Evolutionary conservation across 1,140 invertebrate species (phyloP).

Genomic region (Cheumatopsyche charites): DNA sequence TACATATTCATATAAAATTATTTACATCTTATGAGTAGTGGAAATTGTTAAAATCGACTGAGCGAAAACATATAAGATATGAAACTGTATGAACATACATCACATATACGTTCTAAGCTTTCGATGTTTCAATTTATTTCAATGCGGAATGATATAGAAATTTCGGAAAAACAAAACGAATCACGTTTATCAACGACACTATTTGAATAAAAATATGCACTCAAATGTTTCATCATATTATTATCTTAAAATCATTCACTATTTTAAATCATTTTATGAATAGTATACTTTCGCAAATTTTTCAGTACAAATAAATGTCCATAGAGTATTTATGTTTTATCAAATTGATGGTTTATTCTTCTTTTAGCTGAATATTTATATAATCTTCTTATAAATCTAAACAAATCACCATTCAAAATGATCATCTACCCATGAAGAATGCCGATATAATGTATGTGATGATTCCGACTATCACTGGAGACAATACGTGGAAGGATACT

Average conservation of each 20-base stretch:
- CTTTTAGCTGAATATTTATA: slow-evolving; percentile 18
- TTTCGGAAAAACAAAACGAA: neutral
- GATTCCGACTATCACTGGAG: slow-evolving; percentile 55
- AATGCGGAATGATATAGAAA: neutral
- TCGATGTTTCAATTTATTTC: slow-evolving; percentile 15
- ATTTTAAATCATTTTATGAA: slow-evolving; percentile 24
- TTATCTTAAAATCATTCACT: slow-evolving; percentile 11
- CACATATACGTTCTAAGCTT: slow-evolving; percentile 7
- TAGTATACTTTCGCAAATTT: slow-evolving; percentile 46
- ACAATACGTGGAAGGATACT: slow-evolving; percentile 55
- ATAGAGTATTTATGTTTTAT: slow-evolving; percentile 36
- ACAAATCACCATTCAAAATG: slow-evolving; percentile 51
- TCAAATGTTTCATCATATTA: neutral
- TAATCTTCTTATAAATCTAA: slow-evolving; percentile 16
- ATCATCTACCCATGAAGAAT: slow-evolving; percentile 58
- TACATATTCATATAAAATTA: slow-evolving; percentile 28
- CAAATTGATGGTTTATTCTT: neutral
- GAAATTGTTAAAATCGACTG: slow-evolving; percentile 14
- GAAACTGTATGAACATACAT: slow-evolving; percentile 13
- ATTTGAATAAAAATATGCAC: neutral
- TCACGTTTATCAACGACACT: neutral
- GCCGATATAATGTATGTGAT: slow-evolving; percentile 58
- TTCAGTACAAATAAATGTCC: slow-evolving; percentile 46
- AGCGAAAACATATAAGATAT: slow-evolving; percentile 15
- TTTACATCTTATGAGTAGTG: slow-evolving; percentile 16